These are phyloP conservation scores for Thalassaphorura encarpata DNA, from an alignment of 1,140 invertebrate genomes.

Conservation along the genomic window DNA sequence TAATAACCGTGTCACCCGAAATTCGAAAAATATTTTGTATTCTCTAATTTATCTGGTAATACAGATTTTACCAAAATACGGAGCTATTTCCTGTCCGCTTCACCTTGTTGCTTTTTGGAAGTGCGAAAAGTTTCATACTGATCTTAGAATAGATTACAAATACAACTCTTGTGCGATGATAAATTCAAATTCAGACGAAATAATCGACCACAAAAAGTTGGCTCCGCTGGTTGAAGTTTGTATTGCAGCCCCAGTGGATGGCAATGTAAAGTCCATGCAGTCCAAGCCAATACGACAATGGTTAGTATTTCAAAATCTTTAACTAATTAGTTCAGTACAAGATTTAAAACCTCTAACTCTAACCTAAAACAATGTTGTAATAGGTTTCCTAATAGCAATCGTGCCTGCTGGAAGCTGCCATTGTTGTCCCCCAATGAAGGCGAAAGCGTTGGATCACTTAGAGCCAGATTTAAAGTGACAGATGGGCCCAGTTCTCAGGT, in stretches of 20 bases:
- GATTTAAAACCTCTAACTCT: too few relatives aligned
- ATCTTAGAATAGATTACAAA: slow-evolving; percentile 87
- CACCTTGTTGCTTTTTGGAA: slow-evolving; percentile 95
- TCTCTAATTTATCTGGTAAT: too few relatives aligned
- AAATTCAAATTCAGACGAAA: slow-evolving; percentile 17
- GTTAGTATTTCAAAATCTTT: too few relatives aligned
- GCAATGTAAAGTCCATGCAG: slow-evolving; percentile 73
- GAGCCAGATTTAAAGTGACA: slow-evolving; percentile 77
- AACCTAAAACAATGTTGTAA: too few relatives aligned
- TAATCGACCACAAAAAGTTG: too few relatives aligned
- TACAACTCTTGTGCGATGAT: slow-evolving; percentile 87
- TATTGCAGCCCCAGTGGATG: slow-evolving; percentile 80
- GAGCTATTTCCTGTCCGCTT: slow-evolving; percentile 75
- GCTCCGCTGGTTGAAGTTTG: too few relatives aligned
- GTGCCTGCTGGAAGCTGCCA: slow-evolving; percentile 81
- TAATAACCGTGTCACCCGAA: too few relatives aligned
- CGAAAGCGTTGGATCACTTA: slow-evolving; percentile 76
- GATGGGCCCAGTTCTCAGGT: slow-evolving; percentile 61
- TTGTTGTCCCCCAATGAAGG: slow-evolving; percentile 82
- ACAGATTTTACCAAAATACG: slow-evolving; percentile 67
- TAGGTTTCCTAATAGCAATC: slow-evolving; percentile 67
- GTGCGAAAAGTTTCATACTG: slow-evolving; percentile 75
- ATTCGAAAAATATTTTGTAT: slow-evolving; percentile 21
- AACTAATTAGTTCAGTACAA: too few relatives aligned
- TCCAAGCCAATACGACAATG: slow-evolving; percentile 80